Evolutionary conservation across 2,888 invertebrate genomes (phyloP).

Genomic region (Myathropa florea): DNA sequence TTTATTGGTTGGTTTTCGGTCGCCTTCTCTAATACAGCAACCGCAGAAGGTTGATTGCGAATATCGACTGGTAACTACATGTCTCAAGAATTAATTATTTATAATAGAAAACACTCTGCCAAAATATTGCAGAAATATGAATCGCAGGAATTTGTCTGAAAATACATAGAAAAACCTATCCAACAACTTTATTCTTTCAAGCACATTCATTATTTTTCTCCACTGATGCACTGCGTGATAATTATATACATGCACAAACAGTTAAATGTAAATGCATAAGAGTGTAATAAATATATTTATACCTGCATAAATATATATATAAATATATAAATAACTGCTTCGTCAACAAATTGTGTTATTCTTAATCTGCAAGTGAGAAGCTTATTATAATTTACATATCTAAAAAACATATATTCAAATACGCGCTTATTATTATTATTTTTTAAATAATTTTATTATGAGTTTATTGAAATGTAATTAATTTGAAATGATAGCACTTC

Average conservation of each 20-base stretch:
- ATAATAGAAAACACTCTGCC: not conserved
- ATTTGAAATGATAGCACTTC: too few species aligned
- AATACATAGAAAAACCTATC: not conserved
- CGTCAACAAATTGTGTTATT: too few species aligned
- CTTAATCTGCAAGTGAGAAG: too few species aligned
- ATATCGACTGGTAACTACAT: conserved; percentile 73
- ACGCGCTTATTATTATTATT: too few species aligned
- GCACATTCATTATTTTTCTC: conserved; percentile 7
- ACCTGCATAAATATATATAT: not conserved
- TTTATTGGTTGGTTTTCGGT: conserved; percentile 83
- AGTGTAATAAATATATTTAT: not conserved
- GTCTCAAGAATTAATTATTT: conserved; percentile 5
- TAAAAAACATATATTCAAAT: too few species aligned
- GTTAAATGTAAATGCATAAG: not conserved
- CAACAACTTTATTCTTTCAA: not conserved
- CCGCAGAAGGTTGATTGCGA: conserved; percentile 87
- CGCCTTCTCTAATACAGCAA: conserved; percentile 92
- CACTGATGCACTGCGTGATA: conserved; percentile 27
- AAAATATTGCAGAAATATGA: not conserved
- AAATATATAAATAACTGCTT: not conserved
- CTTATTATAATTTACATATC: too few species aligned
- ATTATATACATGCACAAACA: not conserved
- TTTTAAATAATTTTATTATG: too few species aligned
- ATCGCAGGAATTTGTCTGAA: too few species aligned
- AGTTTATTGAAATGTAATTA: too few species aligned